phyloP scores from a whole-genome alignment of 2,113 vertebrate genomes.

The Festucalex cinctus region DNA sequence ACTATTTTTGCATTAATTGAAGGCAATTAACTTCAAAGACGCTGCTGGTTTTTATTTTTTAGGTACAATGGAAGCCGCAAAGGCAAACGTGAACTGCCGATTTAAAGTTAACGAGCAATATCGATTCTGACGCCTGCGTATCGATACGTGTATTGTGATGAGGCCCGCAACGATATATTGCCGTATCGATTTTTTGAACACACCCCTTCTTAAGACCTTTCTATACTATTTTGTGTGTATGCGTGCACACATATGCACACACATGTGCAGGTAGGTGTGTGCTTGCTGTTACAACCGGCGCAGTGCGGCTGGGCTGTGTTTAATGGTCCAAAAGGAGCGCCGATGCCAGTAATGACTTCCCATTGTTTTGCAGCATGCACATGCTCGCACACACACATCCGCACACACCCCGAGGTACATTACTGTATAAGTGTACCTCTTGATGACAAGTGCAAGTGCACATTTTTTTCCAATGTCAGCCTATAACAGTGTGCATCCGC shows the following conservation, averaged over 20 bases:
- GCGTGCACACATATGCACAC: conserved; percentile 4
- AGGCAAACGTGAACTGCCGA: too few species aligned
- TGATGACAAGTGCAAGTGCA: background rate
- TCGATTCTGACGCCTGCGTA: too few species aligned
- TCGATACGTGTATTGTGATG: too few species aligned
- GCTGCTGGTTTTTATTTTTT: too few species aligned
- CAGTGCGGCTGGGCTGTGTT: conserved; percentile 24
- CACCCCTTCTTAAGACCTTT: background rate
- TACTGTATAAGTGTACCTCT: background rate
- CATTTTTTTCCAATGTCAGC: background rate
- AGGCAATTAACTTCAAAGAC: too few species aligned
- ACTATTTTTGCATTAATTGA: too few species aligned
- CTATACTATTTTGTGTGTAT: background rate
- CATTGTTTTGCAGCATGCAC: conserved; percentile 33
- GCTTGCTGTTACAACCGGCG: conserved; percentile 11
- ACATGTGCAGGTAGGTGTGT: background rate
- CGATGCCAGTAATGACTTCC: conserved; percentile 34
- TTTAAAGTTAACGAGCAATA: too few species aligned
- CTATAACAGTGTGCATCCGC: background rate
- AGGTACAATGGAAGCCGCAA: too few species aligned
- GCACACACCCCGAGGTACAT: background rate
- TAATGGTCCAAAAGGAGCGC: conserved; percentile 34
- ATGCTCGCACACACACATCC: background rate
- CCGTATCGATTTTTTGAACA: too few species aligned
- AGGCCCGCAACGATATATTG: too few species aligned